Evolutionary conservation across 1,140 invertebrate genomes (phyloP).

Genomic region (Drosophila virilis): DNA sequence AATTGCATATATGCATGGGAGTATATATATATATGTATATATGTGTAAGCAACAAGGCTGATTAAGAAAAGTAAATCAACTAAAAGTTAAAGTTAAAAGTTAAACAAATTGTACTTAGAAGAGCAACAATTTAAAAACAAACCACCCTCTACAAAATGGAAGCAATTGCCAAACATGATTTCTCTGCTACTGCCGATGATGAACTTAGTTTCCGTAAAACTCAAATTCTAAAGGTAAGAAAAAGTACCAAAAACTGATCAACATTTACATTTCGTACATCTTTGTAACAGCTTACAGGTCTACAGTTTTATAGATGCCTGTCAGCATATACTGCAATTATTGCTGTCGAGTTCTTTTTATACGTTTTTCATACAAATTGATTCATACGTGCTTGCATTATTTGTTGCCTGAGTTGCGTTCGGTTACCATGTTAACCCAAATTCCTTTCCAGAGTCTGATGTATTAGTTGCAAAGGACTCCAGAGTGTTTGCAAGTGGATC

Average conservation of each 20-base stretch:
- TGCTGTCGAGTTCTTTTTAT: background rate
- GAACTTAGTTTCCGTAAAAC: constrained; percentile 98
- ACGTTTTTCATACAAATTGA: background rate
- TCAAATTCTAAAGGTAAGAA: constrained; percentile 95
- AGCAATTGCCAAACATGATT: constrained; percentile 99
- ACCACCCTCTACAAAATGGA: constrained; percentile 90
- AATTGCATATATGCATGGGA: constrained; percentile 53
- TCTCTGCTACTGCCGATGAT: constrained; percentile 98
- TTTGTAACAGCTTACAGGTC: background rate
- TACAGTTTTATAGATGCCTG: background rate
- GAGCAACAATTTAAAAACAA: constrained; percentile 36
- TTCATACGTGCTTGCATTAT: background rate
- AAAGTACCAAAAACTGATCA: background rate
- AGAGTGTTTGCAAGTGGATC: background rate
- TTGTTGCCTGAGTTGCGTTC: background rate
- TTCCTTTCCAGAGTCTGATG: background rate
- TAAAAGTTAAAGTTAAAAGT: constrained; percentile 52
- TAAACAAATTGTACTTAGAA: constrained; percentile 37
- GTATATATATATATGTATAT: constrained; percentile 26
- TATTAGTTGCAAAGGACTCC: background rate
- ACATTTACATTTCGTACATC: background rate
- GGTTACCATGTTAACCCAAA: background rate
- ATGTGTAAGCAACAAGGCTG: constrained; percentile 49
- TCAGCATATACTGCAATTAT: background rate
- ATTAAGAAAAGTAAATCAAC: constrained; percentile 47